These are phyloP conservation scores for Noctuana brunneofusca DNA, from an alignment of 2,888 invertebrate species.

Conservation along the genomic window DNA sequence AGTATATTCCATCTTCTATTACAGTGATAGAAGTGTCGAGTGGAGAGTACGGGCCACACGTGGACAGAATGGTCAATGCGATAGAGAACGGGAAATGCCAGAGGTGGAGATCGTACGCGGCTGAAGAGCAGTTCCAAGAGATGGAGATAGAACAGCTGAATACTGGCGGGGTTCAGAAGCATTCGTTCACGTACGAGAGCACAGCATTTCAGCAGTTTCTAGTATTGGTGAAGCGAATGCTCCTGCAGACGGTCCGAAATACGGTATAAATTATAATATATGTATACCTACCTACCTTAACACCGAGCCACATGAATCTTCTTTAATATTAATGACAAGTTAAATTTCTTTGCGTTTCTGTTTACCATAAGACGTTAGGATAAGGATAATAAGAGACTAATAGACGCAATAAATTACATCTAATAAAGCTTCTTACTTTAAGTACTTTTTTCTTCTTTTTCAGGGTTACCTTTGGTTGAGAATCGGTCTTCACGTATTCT, in stretches of 20 bases:
- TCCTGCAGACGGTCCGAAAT: constrained; percentile 89
- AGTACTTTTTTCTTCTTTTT: constrained; percentile 43
- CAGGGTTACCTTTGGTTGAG: constrained; percentile 89
- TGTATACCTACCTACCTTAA: too few relatives aligned
- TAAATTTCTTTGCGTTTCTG: too few relatives aligned
- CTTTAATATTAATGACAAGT: too few relatives aligned
- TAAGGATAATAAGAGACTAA: too few relatives aligned
- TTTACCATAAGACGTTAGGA: too few relatives aligned
- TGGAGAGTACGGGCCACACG: constrained; percentile 89
- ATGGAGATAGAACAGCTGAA: constrained; percentile 68
- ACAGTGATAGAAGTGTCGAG: constrained; percentile 91
- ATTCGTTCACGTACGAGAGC: constrained; percentile 80
- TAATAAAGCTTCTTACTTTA: too few relatives aligned
- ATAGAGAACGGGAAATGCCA: constrained; percentile 86
- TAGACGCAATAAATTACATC: too few relatives aligned
- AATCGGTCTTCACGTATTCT: constrained; percentile 85
- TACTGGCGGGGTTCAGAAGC: constrained; percentile 69
- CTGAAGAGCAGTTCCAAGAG: constrained; percentile 49
- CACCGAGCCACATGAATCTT: too few relatives aligned
- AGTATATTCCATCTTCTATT: constrained; percentile 43
- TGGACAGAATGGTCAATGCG: constrained; percentile 86
- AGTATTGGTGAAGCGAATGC: constrained; percentile 86
- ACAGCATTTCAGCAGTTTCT: constrained; percentile 86
- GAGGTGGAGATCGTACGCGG: constrained; percentile 74
- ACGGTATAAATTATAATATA: constrained; percentile 75